Evolutionary conservation across 2,888 invertebrate species (phyloP), one percentile per base, ranked within the genome.

Genomic region (Yponomeuta plumbellus): DNA sequence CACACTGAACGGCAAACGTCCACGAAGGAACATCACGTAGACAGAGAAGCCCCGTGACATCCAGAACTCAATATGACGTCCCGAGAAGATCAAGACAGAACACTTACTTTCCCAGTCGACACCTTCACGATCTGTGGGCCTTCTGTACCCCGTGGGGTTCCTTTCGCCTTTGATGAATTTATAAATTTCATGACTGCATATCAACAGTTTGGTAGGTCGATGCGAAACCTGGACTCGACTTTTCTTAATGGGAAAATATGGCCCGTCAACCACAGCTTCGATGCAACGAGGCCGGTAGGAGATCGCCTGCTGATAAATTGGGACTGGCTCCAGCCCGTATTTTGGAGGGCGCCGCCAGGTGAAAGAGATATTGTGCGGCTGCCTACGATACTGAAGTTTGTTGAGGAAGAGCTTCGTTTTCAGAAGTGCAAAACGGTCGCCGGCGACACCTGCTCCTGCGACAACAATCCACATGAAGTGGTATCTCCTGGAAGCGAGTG

Each of bases 401-500:
- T 66, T 26, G 66, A 61, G 61, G 58, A 59, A 40, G 22, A 66
- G 61, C 20, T 66, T 40, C 66, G 66, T 23, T 66, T 66, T 61
- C n/a, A 20, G 66, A 61, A 66, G 66, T 62, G 66, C 63, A 66
- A 56, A 21, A 57, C 57, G 62, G 56, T 56, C 40, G 56, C 66
- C 66, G 63, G 63, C 40, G 66, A 66, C 66, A 63, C 63, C 66
- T 66, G 66, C 66, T 63, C 66, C 66, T 66, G 66, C 39, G 66
- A 39, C 66, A 62, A 66, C 17, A 66, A 62, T 21, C 66, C 66
- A 52, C 22, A 66, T 52, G 39, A 52, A 66, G 23, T 66, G 61
- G 66, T 66, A 66, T 52, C 66, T 52, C 66, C 62, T 61, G n/a
- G n/a, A n/a, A n/a, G n/a, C n/a, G n/a, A n/a, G n/a, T n/a, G n/a